Evolutionary conservation across 2,888 invertebrate species (phyloP).

Genomic region (Drosophila longiperda): DNA sequence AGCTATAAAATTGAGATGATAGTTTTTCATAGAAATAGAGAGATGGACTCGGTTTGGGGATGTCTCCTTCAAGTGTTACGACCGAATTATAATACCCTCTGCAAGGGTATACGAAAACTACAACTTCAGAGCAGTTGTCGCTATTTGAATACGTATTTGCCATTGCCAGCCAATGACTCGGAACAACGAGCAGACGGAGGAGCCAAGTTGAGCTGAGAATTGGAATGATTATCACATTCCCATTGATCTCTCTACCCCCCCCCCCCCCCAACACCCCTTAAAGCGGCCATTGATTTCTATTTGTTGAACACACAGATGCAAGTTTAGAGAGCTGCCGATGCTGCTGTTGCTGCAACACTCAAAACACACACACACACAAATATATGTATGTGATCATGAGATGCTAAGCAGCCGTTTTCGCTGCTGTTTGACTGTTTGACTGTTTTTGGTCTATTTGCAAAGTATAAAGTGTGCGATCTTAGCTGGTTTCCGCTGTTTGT

Average conservation of each 20-base stretch:
- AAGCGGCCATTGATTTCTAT: slow-evolving; percentile 76
- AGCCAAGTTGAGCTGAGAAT: slow-evolving; percentile 35
- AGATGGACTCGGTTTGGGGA: neutral
- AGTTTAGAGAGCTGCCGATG: slow-evolving; percentile 16
- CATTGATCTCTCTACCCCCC: slow-evolving; percentile 37
- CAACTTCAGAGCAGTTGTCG: slow-evolving; percentile 30
- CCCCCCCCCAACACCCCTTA: neutral
- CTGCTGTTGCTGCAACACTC: slow-evolving; percentile 3
- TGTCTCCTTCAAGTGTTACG: neutral
- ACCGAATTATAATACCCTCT: neutral
- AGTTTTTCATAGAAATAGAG: neutral
- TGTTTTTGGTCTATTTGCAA: slow-evolving; percentile 37
- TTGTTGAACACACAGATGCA: slow-evolving; percentile 67
- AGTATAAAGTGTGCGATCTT: slow-evolving; percentile 52
- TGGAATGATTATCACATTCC: slow-evolving; percentile 65
- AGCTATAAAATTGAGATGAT: neutral
- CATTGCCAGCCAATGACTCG: slow-evolving; percentile 75
- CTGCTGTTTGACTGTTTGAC: slow-evolving; percentile 39
- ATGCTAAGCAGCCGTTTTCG: slow-evolving; percentile 31
- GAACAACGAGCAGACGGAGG: slow-evolving; percentile 50
- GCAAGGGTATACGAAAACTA: slow-evolving; percentile 12
- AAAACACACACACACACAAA: slow-evolving; percentile 1
- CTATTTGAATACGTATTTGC: slow-evolving; percentile 70
- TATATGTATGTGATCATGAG: slow-evolving; percentile 27
- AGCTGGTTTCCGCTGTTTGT: slow-evolving; percentile 45